These are phyloP conservation scores for Buphagus erythrorhynchus DNA, from an alignment of 2,797 vertebrate species.

Conservation along the genomic window DNA sequence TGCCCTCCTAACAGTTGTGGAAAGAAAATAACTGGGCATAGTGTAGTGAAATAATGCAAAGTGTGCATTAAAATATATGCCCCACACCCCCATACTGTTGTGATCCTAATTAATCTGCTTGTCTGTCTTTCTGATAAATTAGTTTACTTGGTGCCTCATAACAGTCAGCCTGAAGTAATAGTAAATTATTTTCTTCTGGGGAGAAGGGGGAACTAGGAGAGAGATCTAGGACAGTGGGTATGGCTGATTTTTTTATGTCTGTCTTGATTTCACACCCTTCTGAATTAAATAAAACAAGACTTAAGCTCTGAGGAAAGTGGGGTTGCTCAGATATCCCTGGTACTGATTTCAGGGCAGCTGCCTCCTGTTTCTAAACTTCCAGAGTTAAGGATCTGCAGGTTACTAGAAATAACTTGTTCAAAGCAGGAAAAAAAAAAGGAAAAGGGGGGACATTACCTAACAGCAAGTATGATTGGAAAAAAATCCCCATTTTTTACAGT, in stretches of 20 bases:
- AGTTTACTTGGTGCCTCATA: not conserved
- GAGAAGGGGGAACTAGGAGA: not conserved
- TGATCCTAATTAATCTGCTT: not conserved
- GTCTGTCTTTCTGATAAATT: not conserved
- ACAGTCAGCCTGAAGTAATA: not conserved
- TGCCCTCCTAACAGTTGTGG: not conserved
- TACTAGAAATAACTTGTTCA: not conserved
- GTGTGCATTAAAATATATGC: not conserved
- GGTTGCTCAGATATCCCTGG: not conserved
- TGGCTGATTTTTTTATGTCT: not conserved
- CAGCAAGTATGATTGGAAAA: not conserved
- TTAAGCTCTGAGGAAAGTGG: not conserved
- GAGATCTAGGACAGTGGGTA: not conserved
- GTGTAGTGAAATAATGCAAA: not conserved
- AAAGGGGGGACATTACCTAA: not conserved
- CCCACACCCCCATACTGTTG: not conserved
- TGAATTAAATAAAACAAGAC: not conserved
- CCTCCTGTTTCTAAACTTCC: not conserved
- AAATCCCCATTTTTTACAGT: accelerated
- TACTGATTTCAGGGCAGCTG: not conserved
- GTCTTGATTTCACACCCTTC: not conserved
- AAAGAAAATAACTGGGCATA: not conserved
- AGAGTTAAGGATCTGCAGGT: not conserved
- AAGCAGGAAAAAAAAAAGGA: not conserved
- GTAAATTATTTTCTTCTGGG: not conserved